Evolutionary conservation across 1,140 invertebrate genomes (phyloP), one percentile per base, ranked within the genome.

Genomic region (Manduca sexta): DNA sequence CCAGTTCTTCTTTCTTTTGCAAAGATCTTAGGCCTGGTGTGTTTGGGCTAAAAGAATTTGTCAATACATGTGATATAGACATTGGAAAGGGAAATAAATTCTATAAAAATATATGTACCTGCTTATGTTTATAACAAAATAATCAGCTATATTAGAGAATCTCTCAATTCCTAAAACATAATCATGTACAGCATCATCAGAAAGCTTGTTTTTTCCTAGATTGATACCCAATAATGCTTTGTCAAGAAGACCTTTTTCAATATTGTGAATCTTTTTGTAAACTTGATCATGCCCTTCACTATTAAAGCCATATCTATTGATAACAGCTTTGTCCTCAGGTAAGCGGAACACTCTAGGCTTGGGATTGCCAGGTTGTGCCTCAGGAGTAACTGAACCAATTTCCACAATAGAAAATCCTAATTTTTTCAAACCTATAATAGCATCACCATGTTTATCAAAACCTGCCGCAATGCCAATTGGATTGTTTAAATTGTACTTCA

Each of bases 391-490:
- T 11, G 97, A 97, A 56, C 98, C 98, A 61, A 99, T 92, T 90
- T 99, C 98, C 29, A 99, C 91, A 87, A 98, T 97, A 15, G 97
- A 93, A 88, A 99, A 99, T 0, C 98, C 98, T 43, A 97, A 86
- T 66, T 93, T 91, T 39, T 90, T 88, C 17, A 99, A 79, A 0
- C 95, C 94, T 52, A 91, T 79, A 1, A 98, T 88, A 16, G 95
- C 96, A 88, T 99, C 95, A 7, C 91, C 98, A 84, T 99, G 92
- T 78, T 99, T 99, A 79, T 99, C 98, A 88, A 99, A 99, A 2
- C 98, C 98, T 53, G 98, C 98, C 39, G 98, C 98, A 61, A 99
- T 92, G 21, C 98, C 98, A 65, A 99, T 72, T 0, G 97, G 97
- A 88, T 98, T 98, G 50, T 86, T 86, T 40, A 99, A 92, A 12